Evolutionary conservation across 2,113 vertebrate genomes (phyloP).

Genomic region (Orcinus orca): DNA sequence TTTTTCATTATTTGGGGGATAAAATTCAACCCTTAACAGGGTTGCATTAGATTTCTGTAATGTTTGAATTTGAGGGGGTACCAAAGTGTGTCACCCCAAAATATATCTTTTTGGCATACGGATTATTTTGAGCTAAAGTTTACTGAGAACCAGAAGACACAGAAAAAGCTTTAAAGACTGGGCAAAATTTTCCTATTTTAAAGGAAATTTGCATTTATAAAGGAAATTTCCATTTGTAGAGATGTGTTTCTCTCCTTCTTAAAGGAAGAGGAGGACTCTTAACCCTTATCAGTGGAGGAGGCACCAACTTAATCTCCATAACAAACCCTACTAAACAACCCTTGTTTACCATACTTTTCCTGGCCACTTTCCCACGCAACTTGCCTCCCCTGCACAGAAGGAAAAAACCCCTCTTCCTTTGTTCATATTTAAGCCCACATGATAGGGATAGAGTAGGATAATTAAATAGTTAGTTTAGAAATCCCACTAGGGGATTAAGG

Average conservation of each 20-base stretch:
- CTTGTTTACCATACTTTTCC: background rate
- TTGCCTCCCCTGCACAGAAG: background rate
- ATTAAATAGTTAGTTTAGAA: no score
- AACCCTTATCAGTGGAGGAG: no score
- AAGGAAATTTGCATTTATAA: background rate
- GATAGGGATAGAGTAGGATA: no score
- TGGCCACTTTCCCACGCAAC: no score
- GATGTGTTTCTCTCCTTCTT: background rate
- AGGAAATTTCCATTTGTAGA: background rate
- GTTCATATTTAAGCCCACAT: background rate
- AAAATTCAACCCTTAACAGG: background rate
- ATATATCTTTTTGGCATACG: background rate
- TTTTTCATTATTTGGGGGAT: background rate
- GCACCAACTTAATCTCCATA: background rate
- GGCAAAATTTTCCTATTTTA: background rate
- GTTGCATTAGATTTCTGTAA: background rate
- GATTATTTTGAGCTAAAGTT: background rate
- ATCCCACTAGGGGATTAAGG: no score
- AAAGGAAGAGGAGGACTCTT: background rate
- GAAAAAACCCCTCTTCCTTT: background rate
- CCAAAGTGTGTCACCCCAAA: background rate
- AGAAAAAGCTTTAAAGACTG: background rate
- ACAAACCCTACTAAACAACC: background rate
- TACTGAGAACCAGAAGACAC: background rate
- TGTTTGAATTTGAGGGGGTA: background rate